Evolutionary conservation across 2,113 vertebrate genomes (phyloP).

Genomic region (Deroptyus accipitrinus): DNA sequence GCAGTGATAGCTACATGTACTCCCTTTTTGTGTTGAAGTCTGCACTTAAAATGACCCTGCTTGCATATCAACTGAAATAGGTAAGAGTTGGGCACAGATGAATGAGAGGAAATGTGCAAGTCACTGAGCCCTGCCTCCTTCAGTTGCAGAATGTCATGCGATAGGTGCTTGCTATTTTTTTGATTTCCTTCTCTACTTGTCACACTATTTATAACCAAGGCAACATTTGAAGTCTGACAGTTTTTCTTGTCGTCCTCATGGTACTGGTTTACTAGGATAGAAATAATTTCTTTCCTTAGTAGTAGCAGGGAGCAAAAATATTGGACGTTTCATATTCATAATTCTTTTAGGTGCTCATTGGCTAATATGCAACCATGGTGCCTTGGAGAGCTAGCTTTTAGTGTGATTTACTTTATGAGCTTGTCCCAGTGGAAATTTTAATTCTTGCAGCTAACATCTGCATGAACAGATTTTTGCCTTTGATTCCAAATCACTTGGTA

Average conservation of each 20-base stretch:
- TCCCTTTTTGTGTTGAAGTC: not conserved
- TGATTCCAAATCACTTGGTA: not conserved
- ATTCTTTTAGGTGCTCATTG: not conserved
- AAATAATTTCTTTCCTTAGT: not conserved
- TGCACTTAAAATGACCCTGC: not conserved
- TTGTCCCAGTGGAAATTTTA: not conserved
- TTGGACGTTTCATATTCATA: not conserved
- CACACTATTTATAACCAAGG: not conserved
- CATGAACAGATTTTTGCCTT: not conserved
- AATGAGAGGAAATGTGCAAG: slow-evolving; percentile 5
- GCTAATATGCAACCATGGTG: not conserved
- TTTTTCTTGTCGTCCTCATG: not conserved
- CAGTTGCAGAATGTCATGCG: not conserved
- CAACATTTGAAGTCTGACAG: not conserved
- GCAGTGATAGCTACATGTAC: not conserved
- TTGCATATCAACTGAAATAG: not conserved
- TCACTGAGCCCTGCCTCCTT: not conserved
- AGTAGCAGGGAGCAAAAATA: not conserved
- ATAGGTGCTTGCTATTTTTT: not conserved
- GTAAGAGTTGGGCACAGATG: not conserved
- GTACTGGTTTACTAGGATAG: not conserved
- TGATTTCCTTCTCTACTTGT: not conserved
- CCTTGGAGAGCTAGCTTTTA: not conserved
- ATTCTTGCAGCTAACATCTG: not conserved
- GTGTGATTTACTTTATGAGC: not conserved